Conservation (phyloP, 2,797 vertebrate genomes). For the Tauraco hartlaubi region DNA sequence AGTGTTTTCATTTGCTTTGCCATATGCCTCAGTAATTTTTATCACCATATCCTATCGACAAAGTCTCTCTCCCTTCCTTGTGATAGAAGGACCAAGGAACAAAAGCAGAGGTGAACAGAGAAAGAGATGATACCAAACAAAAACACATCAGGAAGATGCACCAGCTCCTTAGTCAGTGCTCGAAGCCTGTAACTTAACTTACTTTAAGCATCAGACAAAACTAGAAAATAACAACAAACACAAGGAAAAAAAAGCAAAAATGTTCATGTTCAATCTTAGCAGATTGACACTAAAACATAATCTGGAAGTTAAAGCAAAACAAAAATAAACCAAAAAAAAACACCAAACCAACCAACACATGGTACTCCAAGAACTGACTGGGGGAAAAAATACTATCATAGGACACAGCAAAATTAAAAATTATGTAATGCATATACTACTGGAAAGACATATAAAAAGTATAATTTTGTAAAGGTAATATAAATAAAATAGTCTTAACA, state of each 20-base stretch:
- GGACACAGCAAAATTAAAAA: not conserved
- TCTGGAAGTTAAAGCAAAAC: not conserved
- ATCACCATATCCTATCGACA: not conserved
- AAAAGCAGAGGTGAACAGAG: not conserved
- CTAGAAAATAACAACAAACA: not conserved
- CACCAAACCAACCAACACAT: not conserved
- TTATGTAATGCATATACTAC: not conserved
- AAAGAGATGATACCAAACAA: not conserved
- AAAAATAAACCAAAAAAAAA: not conserved
- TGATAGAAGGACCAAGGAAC: not conserved
- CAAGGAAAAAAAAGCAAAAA: not conserved
- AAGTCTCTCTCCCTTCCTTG: not conserved
- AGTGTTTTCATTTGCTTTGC: not conserved
- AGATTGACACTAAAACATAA: not conserved
- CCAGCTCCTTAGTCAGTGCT: not conserved
- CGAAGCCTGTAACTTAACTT: not conserved
- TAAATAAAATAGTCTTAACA: not conserved
- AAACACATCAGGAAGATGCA: not conserved
- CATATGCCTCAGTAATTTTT: not conserved
- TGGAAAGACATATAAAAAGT: not conserved
- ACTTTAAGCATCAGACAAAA: not conserved
- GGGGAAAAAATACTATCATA: not conserved
- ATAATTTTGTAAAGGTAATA: not conserved
- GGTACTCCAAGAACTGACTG: not conserved
- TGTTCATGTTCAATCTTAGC: not conserved